Evolutionary conservation across 2,797 vertebrate genomes (phyloP).

Genomic region (Balearica regulorum): DNA sequence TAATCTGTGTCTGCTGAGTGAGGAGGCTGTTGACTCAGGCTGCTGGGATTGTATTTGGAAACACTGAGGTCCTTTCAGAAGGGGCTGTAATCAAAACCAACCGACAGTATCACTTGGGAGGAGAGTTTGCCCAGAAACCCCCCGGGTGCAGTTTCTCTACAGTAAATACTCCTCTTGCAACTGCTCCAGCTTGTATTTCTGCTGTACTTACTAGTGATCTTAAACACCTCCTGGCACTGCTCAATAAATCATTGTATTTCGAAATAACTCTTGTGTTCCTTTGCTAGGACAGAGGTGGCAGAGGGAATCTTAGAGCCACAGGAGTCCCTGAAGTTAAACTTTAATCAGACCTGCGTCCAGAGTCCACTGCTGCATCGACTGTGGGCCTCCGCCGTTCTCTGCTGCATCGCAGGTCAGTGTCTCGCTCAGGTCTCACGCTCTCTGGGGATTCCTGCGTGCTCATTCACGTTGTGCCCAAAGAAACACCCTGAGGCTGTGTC

Average conservation of each 20-base stretch:
- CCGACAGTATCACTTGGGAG: background rate
- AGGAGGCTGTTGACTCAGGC: background rate
- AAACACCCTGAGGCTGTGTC: background rate
- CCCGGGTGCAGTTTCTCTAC: background rate
- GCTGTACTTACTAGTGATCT: background rate
- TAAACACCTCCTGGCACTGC: background rate
- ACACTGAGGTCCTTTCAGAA: background rate
- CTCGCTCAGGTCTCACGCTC: fast-evolving
- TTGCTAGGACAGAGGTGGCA: conserved; percentile 83
- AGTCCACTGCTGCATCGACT: conserved; percentile 86
- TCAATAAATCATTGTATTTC: background rate
- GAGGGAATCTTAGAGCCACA: conserved; percentile 89
- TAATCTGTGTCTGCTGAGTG: background rate
- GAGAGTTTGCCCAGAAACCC: background rate
- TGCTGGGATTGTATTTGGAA: background rate
- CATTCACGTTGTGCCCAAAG: background rate
- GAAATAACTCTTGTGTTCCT: background rate
- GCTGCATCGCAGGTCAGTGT: conserved; percentile 81
- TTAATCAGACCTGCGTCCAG: conserved; percentile 81
- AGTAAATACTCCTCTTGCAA: background rate
- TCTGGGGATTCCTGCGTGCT: background rate
- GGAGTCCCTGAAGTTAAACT: conserved; percentile 88
- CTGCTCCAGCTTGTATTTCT: background rate
- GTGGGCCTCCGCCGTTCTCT: conserved; percentile 86
- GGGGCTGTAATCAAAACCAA: background rate